Evolutionary conservation across 2,113 vertebrate genomes (phyloP), one percentile per base, ranked within the genome.

Genomic region (Zapus hudsonius): DNA sequence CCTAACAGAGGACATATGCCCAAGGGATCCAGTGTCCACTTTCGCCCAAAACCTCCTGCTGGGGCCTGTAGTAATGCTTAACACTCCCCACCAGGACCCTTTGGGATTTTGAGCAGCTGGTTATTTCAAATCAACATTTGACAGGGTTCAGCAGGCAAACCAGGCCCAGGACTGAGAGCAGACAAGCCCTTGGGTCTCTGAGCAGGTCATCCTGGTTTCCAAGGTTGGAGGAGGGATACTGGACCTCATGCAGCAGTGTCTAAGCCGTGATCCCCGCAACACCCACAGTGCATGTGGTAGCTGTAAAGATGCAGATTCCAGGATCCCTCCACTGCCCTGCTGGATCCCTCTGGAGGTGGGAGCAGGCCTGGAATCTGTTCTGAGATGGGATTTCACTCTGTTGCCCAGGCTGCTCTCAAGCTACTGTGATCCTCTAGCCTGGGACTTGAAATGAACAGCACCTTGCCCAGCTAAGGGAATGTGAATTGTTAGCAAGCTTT

Each of bases 51-150:
- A 84, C 38, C 91, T 90, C 89, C 19, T 86, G 93, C 94, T 84
- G 20, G 87, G 93, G 88, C 93, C 63, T 4, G 93, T 47, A 59
- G 78, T 20, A n/a, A 89, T 52, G 90, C 85, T 97, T 95, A 94
- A 95, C 93, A 95, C 96, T 97, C 96, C 93, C 96, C 86, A 57
- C 90, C 25, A 88, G 95, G 96, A 92, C 82, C 33, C 93, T 89
- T 91, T 89, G 86, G 61, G 94, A 92, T 95, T 93, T 90, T 92
- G 90, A 88, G 63, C 93, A 74, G 82, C 67, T 76, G 92, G n/a
- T 81, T 78, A 87, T 92, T 96, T 92, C 76, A 95, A 95, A 95
- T 91, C 90, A 61, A 84, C 86, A 59, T 73, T 95, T 94, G 69
- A 75, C 93, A 88, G 0, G 12, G 93, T 69, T 81, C 25, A 81